phyloP scores from a whole-genome alignment of 2,888 invertebrate genomes.

The Mermis nigrescens region DNA sequence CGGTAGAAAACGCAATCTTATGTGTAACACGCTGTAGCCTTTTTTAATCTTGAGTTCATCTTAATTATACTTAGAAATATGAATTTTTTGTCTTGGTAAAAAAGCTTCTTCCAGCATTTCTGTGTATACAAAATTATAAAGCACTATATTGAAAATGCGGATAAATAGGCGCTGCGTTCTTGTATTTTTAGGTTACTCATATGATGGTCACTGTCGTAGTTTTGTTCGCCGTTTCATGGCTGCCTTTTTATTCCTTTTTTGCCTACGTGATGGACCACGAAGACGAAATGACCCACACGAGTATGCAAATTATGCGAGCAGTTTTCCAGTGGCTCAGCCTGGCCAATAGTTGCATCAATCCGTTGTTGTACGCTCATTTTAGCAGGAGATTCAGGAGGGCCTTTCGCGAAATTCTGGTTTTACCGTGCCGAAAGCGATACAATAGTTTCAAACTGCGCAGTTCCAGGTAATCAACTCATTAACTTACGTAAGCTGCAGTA shows the following conservation, averaged over 20 bases:
- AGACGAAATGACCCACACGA: not conserved
- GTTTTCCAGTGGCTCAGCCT: slow-evolving; percentile 30
- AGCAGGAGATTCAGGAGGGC: slow-evolving; percentile 14
- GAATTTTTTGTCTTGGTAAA: too few relatives aligned
- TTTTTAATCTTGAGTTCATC: too few relatives aligned
- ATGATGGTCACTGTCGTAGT: slow-evolving; percentile 32
- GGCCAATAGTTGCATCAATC: slow-evolving; percentile 26
- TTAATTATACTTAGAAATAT: too few relatives aligned
- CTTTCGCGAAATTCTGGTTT: slow-evolving; percentile 25
- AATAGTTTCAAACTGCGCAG: not conserved
- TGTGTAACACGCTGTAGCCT: too few relatives aligned
- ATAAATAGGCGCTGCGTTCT: too few relatives aligned
- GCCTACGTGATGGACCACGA: not conserved
- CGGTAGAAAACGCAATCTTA: too few relatives aligned
- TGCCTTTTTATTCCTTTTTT: slow-evolving; percentile 21
- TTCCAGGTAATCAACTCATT: not conserved
- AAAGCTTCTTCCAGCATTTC: too few relatives aligned
- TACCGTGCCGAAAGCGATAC: slow-evolving; percentile 21
- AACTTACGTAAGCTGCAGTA: too few relatives aligned
- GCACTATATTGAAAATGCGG: too few relatives aligned
- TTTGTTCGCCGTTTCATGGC: slow-evolving; percentile 28
- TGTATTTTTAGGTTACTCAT: too few relatives aligned
- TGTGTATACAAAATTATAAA: too few relatives aligned
- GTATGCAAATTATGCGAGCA: slow-evolving; percentile 19
- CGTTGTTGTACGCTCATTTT: slow-evolving; percentile 28